phyloP scores from a whole-genome alignment of 2,888 invertebrate species.

The Serrognathus titanus region DNA sequence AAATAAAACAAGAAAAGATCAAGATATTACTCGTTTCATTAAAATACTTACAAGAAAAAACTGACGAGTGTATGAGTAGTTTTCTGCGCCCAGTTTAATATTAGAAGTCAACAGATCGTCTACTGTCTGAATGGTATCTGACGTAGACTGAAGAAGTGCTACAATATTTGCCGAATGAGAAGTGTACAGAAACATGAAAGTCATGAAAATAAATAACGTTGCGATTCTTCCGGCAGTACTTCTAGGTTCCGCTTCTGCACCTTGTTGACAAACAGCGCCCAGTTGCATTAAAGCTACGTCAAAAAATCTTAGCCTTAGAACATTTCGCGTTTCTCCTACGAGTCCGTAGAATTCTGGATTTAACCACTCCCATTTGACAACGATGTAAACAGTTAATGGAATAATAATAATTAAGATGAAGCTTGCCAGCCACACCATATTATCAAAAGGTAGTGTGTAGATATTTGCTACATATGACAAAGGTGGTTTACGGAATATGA shows the following conservation, averaged over 20 bases:
- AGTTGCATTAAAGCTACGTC: slow-evolving; percentile 46
- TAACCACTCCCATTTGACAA: slow-evolving; percentile 39
- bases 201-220: slow-evolving; percentile 37
- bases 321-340: background rate
- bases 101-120: slow-evolving; percentile 57
- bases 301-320: slow-evolving; percentile 29
- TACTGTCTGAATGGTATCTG: slow-evolving; percentile 55
- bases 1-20: too few relatives aligned
- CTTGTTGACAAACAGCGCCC: slow-evolving; percentile 52
- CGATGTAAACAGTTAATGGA: slow-evolving; percentile 30
- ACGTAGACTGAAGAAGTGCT: slow-evolving; percentile 62
- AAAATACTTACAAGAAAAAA: slow-evolving; percentile 65
- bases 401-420: slow-evolving; percentile 35
- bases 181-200: slow-evolving; percentile 58
- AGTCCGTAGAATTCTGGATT: slow-evolving; percentile 25
- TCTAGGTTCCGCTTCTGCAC: slow-evolving; percentile 47
- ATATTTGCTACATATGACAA: slow-evolving; percentile 64
- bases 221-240: slow-evolving; percentile 50
- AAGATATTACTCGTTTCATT: too few relatives aligned
- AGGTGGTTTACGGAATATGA: slow-evolving; percentile 65
- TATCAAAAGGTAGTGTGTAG: slow-evolving; percentile 62
- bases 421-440: slow-evolving; percentile 60
- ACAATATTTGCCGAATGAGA: slow-evolving; percentile 68
- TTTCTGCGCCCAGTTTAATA: slow-evolving; percentile 59
- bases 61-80: slow-evolving; percentile 54